A percentile compares a stretch with the other conserved stretches of the same genome.
Evolutionary conservation across 2,113 vertebrate species (phyloP).

Genomic region (Ellobius talpinus): DNA sequence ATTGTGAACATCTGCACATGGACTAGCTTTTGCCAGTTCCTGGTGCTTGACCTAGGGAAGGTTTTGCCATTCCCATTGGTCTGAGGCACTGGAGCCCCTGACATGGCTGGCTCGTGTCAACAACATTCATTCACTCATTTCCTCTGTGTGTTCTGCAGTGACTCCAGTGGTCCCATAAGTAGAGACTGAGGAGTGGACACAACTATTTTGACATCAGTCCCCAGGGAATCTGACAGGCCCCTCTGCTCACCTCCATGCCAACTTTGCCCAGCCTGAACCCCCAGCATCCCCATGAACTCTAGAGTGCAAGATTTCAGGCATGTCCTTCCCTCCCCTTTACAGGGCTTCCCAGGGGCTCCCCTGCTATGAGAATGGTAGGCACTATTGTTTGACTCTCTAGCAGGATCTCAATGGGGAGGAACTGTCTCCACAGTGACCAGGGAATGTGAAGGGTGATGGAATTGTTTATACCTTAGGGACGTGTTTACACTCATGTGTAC

Average conservation of each 20-base stretch:
- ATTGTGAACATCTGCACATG: not conserved
- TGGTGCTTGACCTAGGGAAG: not conserved
- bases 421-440: not conserved
- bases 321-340: rapidly evolving
- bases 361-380: not conserved
- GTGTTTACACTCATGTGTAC: not conserved
- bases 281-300: not conserved
- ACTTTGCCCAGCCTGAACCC: not conserved
- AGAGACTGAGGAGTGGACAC: not conserved
- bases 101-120: not conserved
- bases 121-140: not conserved
- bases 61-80: not conserved
- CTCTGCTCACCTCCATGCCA: too few species aligned
- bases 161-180: too few species aligned
- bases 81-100: not conserved
- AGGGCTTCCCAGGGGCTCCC: not conserved
- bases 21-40: not conserved
- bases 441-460: not conserved
- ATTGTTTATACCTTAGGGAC: not conserved
- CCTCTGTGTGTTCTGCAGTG: not conserved
- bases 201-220: not conserved
- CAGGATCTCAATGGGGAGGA: not conserved
- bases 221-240: not conserved
- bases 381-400: not conserved
- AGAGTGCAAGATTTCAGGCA: not conserved